Conservation (phyloP, 2,888 invertebrate species). For the Spilosoma lubricipeda region DNA sequence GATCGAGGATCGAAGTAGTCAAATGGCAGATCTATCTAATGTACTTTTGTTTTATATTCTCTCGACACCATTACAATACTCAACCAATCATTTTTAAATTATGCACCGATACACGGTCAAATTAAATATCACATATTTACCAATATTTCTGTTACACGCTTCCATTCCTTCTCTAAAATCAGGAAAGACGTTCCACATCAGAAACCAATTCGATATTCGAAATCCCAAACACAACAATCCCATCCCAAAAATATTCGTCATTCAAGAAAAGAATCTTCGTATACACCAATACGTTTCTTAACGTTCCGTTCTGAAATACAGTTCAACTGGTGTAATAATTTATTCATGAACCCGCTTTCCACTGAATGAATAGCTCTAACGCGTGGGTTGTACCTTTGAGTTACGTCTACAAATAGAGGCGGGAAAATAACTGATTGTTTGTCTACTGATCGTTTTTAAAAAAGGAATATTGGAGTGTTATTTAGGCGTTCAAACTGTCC, state of each 20-base stretch:
- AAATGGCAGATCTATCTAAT: too few species aligned
- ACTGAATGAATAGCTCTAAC: conserved; percentile 65
- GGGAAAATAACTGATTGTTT: conserved; percentile 28
- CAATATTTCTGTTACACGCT: not conserved
- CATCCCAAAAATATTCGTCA: conserved; percentile 18
- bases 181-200: not conserved
- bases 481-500: not conserved
- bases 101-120: too few species aligned
- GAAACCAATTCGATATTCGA: conserved; percentile 13
- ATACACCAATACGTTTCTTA: conserved; percentile 45
- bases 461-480: not conserved
- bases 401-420: conserved; percentile 50
- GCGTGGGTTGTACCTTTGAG: conserved; percentile 48
- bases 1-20: too few species aligned
- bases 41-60: too few species aligned
- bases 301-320: conserved; percentile 50
- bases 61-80: too few species aligned
- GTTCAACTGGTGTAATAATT: conserved; percentile 64
- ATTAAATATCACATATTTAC: not conserved
- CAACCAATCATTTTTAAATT: too few species aligned
- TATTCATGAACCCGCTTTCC: conserved; percentile 71
- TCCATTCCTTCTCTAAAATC: not conserved
- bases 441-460: conserved; percentile 18
- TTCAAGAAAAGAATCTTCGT: conserved; percentile 45
- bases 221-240: conserved; percentile 9